Base-by-base conservation (phyloP, 2,113 vertebrate genomes). In the Onychostruthus taczanowskii region DNA sequence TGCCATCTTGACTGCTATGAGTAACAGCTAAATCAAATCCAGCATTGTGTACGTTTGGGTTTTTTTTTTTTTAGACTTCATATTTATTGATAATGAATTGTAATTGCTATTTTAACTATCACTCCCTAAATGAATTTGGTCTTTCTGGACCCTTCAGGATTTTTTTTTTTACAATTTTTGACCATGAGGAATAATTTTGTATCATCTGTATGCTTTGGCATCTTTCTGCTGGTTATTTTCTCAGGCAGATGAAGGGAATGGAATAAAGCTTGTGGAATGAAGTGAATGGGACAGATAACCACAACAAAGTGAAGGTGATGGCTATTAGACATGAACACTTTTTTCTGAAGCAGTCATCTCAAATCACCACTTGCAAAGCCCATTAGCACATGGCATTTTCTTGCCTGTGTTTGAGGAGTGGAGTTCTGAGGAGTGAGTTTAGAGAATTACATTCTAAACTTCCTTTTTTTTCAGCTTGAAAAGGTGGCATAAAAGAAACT, bases 261-360 rank as follows among this genome's bases (percentile, higher is more conserved):
- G 44, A 90, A 47, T 74, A 63, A 91, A 89, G 69, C 13, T 22
- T 46, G 44, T 80, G 75, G 88, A 83, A 93, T 62, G 24, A 70
- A 82, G 35, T 74, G 67, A 76, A 85, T 55, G 67, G 80, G 53
- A 55, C 58, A 91, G 69, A 82, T 72, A 94, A 76, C 53, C 66
- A 84, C 59, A 87, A 66, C 69, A 93, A 91, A 50, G 74, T 83
- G 84, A 81, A 64, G 59, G 67, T 87, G 84, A 90, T 74, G 84
- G 46, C 67, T 87, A 8, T 87, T 67, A 91, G 81, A 93, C 11
- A 33, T 47, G 70, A 94, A 66, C 35, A 56, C 13, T 75, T 85
- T 80, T 89, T 91, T 87, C 67, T 85, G 74, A 94, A 79, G 58
- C 30, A 85, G 53, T 89, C 78, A 49, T 62, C 41, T 84, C 64